Conservation (phyloP, 1,140 invertebrate genomes). For the Pseudomyrmex flavicornis region DNA sequence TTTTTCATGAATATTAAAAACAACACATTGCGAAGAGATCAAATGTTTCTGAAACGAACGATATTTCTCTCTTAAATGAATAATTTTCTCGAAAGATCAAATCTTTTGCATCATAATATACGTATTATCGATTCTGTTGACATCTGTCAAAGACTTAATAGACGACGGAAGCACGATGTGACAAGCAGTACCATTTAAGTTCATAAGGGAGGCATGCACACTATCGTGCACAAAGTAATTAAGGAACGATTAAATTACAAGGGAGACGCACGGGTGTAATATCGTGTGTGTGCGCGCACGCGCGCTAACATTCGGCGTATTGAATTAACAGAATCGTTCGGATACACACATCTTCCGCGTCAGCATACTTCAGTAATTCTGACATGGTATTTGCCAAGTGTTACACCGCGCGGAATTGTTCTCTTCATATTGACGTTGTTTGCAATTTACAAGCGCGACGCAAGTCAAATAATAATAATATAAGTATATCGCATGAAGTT, state of each 20-base stretch:
- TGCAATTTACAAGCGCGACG: conserved; percentile 34
- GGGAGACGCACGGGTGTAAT: conserved; percentile 9
- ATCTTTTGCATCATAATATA: too few species aligned
- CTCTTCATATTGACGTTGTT: conserved; percentile 20
- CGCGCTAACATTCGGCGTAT: conserved; percentile 30
- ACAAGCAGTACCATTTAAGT: conserved; percentile 40
- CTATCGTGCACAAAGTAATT: conserved; percentile 43
- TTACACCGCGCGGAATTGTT: conserved; percentile 20
- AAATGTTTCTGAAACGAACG: too few species aligned
- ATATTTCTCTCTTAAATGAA: too few species aligned
- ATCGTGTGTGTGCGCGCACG: not conserved
- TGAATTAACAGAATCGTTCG: conserved; percentile 51
- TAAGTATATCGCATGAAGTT: too few species aligned
- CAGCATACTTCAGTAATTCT: conserved; percentile 14
- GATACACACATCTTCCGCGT: not conserved
- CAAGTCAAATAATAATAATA: conserved; percentile 8
- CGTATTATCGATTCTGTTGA: too few species aligned
- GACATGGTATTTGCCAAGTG: conserved; percentile 32
- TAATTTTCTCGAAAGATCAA: too few species aligned
- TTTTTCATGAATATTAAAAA: too few species aligned
- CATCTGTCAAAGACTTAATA: not conserved
- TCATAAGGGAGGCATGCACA: not conserved
- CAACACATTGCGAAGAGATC: too few species aligned
- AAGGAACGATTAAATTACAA: conserved; percentile 51
- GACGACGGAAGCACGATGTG: not conserved